phyloP scores from a whole-genome alignment of 1,140 invertebrate species.

The Asbolus verrucosus region DNA sequence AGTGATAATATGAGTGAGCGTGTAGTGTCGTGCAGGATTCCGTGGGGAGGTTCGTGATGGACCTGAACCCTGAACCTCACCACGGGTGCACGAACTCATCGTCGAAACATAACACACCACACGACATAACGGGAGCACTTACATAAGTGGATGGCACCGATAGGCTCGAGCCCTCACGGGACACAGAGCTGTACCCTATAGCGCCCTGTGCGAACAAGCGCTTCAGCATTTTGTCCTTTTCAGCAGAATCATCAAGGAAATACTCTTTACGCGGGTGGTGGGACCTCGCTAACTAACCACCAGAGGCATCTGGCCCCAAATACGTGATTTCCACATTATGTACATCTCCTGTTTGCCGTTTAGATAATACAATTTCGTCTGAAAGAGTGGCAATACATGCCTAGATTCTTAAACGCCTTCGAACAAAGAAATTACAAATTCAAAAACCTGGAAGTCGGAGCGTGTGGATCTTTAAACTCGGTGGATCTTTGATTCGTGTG shows the following conservation, averaged over 20 bases:
- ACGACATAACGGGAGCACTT: constrained; percentile 63
- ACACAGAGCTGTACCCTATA: constrained; percentile 68
- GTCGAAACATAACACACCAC: constrained; percentile 55
- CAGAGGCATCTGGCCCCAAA: no score
- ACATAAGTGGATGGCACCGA: constrained; percentile 78
- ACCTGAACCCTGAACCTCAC: constrained; percentile 1
- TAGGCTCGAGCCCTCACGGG: constrained; percentile 76
- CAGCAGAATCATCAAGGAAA: not conserved
- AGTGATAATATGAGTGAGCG: constrained; percentile 48
- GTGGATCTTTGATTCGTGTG: no score
- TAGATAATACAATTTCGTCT: no score
- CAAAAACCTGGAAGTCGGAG: no score
- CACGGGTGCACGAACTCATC: constrained; percentile 46
- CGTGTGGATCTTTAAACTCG: no score
- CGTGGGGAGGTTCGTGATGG: constrained; percentile 34
- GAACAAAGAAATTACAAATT: no score
- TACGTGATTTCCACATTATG: no score
- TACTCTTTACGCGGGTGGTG: constrained; percentile 9
- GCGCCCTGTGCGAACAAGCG: constrained; percentile 62
- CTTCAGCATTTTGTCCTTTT: constrained; percentile 29
- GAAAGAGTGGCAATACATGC: no score
- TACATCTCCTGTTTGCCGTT: no score
- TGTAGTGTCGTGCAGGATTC: constrained; percentile 49
- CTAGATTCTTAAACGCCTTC: no score
- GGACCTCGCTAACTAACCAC: no score